Evolutionary conservation across 2,797 vertebrate genomes (phyloP), one percentile per base, ranked within the genome.

Genomic region (Semotilus atromaculatus): DNA sequence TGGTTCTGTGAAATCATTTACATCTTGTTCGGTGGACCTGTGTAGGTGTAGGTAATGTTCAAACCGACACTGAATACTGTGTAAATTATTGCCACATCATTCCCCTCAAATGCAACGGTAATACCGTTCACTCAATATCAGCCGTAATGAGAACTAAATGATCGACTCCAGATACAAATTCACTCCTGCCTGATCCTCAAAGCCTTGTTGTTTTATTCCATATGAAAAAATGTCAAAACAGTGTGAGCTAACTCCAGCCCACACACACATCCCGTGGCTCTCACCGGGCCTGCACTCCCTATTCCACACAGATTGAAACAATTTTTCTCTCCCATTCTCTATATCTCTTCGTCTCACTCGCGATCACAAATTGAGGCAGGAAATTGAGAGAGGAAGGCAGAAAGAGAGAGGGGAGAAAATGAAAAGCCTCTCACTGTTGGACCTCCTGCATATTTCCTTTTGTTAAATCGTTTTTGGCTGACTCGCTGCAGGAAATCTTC

Each of bases 401-500:
- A 74, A 74, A 51, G 40, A 64, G 55, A 64, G 81, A 72, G 23
- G 40, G 26, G 64, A 76, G 74, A 78, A 78, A 70, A 84, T 84
- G 82, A 84, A 84, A 83, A 78, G 82, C 64, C 21, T n/a, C 66
- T 68, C 74, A 5, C 82, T 84, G 82, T 23, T 77, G 74, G 73
- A 68, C 74, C 74, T 77, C 64, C 82, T 70, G 74, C 74, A 84
- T 78, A 84, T 84, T 78, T 77, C 74, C 64, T 77, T 84, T 77
- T 84, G 74, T 84, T 70, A 77, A 84, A 84, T 70, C 26, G 66
- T 68, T 84, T 84, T 78, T 70, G 82, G 48, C 74, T 53, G 38
- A 43, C 51, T 84, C 48, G 40, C 82, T n/a, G 64, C 64, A 60
- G 74, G 82, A 84, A 84, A 84, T 70, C 55, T 77, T 68, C 51